Conservation (phyloP, 1,140 invertebrate genomes). For the Neodiprion pinetum region DNA sequence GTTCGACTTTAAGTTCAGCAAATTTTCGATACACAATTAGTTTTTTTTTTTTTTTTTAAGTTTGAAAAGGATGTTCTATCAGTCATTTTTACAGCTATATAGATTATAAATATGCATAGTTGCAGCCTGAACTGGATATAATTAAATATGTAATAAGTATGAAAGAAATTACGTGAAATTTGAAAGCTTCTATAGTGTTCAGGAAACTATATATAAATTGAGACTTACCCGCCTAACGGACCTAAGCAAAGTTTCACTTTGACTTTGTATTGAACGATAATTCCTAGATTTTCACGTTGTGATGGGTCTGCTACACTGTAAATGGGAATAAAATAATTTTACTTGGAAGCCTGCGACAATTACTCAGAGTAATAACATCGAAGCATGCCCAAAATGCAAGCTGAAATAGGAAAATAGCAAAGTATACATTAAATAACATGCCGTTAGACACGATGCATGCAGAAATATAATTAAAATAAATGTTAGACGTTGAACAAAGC, state of each 20-base stretch:
- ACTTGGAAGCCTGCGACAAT: neutral
- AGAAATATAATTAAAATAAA: neutral
- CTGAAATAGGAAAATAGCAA: slow-evolving; percentile 7
- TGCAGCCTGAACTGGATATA: too few relatives aligned
- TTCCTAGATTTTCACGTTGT: slow-evolving; percentile 95
- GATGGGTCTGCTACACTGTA: slow-evolving; percentile 84
- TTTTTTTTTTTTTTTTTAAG: too few relatives aligned
- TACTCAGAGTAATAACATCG: neutral
- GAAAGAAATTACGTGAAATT: neutral
- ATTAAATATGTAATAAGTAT: slow-evolving; percentile 8
- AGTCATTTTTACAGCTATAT: too few relatives aligned
- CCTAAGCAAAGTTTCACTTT: slow-evolving; percentile 98
- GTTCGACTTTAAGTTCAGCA: too few relatives aligned
- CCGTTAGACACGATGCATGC: neutral
- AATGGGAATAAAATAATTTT: slow-evolving; percentile 32
- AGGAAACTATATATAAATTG: neutral
- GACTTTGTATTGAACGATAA: slow-evolving; percentile 99
- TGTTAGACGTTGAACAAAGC: too few relatives aligned
- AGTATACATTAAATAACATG: neutral
- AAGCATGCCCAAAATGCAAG: slow-evolving; percentile 8
- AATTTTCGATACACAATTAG: too few relatives aligned
- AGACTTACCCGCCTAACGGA: slow-evolving; percentile 87
- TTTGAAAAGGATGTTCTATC: too few relatives aligned
- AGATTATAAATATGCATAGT: too few relatives aligned
- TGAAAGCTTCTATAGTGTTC: neutral